Evolutionary conservation across 2,888 invertebrate genomes (phyloP).

Genomic region (Netelia melanura): DNA sequence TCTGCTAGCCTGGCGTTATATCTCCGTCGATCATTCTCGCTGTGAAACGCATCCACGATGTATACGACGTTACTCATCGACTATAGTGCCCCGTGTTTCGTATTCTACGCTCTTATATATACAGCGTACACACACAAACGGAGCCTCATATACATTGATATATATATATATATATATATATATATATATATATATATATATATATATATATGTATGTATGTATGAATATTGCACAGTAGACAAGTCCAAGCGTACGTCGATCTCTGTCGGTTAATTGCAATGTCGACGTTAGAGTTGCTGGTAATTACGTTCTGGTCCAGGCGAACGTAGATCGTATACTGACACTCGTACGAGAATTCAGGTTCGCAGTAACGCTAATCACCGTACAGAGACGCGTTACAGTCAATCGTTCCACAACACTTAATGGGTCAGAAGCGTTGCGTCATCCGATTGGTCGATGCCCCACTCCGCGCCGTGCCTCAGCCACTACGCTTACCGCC

Average conservation of each 20-base stretch:
- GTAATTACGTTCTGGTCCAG: conserved; percentile 51
- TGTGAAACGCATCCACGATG: conserved; percentile 58
- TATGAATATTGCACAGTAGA: neutral
- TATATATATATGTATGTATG: neutral
- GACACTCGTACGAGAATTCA: conserved; percentile 43
- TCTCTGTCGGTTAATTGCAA: conserved; percentile 67
- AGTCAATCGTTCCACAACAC: neutral
- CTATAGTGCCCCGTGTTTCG: conserved; percentile 45
- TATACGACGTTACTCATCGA: conserved; percentile 64
- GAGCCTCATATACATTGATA: too few relatives aligned
- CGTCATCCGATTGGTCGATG: neutral
- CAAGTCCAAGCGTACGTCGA: conserved; percentile 36
- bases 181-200: too few relatives aligned
- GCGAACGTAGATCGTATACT: conserved; percentile 43
- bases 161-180: too few relatives aligned
- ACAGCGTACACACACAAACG: neutral
- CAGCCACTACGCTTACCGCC: too few relatives aligned
- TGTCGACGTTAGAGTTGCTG: conserved; percentile 54
- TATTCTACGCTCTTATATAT: conserved; percentile 29
- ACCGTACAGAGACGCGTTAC: neutral
- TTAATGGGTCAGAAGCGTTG: conserved; percentile 12
- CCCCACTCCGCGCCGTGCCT: too few relatives aligned
- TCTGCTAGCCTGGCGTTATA: conserved; percentile 50
- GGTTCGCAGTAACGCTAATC: neutral
- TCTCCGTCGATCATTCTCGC: conserved; percentile 66